These are phyloP conservation scores for Acromyrmex heyeri DNA, from an alignment of 1,140 invertebrate species.

Conservation along the genomic window DNA sequence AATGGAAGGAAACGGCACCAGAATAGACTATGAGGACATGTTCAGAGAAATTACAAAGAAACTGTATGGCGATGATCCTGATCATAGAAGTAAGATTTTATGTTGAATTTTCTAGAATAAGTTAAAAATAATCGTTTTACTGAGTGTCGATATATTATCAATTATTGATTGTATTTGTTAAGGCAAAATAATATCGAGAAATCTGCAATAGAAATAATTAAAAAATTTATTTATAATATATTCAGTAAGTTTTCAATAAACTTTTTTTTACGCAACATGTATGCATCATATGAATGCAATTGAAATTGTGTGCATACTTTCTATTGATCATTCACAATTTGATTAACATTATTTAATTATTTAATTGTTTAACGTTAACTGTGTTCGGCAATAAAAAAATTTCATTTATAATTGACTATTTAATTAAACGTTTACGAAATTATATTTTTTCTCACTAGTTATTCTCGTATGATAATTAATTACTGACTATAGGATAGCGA, in stretches of 20 bases:
- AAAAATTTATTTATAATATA: slow-evolving; percentile 27
- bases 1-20: slow-evolving; percentile 86
- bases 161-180: slow-evolving; percentile 17
- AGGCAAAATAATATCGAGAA: not conserved
- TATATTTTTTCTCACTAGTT: slow-evolving; percentile 1
- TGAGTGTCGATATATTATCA: not conserved
- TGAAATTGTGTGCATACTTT: not conserved
- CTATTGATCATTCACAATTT: not conserved
- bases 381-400: slow-evolving; percentile 9
- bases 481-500: not conserved
- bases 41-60: slow-evolving; percentile 96
- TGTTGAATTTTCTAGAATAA: not conserved
- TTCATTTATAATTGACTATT: not conserved
- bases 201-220: not conserved
- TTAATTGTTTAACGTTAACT: not conserved
- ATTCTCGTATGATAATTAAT: not conserved
- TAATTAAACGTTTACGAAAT: slow-evolving; percentile 6
- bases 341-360: slow-evolving; percentile 17
- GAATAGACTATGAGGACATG: slow-evolving; percentile 90
- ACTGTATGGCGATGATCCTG: slow-evolving; percentile 93
- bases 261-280: not conserved
- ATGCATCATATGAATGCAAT: not conserved
- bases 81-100: slow-evolving; percentile 82
- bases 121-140: not conserved
- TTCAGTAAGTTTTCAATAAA: not conserved